Percentiles rank a stretch among this genome's conserved stretches.
phyloP scores from a whole-genome alignment of 2,797 vertebrate species.

The Coracias cyanogaster region DNA sequence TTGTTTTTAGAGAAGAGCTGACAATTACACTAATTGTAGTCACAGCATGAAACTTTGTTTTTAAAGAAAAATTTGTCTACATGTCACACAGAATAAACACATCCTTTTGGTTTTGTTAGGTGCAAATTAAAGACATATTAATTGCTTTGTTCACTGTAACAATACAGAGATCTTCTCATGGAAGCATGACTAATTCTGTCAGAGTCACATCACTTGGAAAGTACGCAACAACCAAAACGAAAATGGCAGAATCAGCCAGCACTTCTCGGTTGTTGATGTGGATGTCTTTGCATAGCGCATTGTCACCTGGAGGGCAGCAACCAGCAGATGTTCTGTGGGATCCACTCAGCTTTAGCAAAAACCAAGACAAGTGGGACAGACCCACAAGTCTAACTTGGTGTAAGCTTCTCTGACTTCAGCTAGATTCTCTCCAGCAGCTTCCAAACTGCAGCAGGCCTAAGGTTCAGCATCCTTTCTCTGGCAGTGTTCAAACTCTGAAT shows the following conservation, averaged over 20 bases:
- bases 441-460: background rate
- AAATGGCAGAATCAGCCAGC: background rate
- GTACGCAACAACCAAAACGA: background rate
- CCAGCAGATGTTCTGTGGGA: background rate
- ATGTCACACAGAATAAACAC: slow-evolving; percentile 83
- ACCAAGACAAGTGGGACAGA: background rate
- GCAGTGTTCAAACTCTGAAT: background rate
- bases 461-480: background rate
- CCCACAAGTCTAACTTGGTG: background rate
- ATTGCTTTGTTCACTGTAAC: slow-evolving; percentile 80
- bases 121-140: slow-evolving; percentile 87
- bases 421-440: background rate
- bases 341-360: background rate
- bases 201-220: slow-evolving; percentile 45
- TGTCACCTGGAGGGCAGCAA: background rate
- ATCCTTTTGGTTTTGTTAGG: slow-evolving; percentile 80
- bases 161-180: slow-evolving; percentile 64
- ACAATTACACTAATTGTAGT: slow-evolving; percentile 94
- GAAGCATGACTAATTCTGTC: slow-evolving; percentile 46
- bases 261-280: background rate
- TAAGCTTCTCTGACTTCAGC: background rate
- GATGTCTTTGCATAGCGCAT: background rate
- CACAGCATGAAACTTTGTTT: slow-evolving; percentile 92
- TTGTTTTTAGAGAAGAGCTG: slow-evolving; percentile 94
- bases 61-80: slow-evolving; percentile 82